phyloP scores from a whole-genome alignment of 2,113 vertebrate species.

The Cebidichthys violaceus region DNA sequence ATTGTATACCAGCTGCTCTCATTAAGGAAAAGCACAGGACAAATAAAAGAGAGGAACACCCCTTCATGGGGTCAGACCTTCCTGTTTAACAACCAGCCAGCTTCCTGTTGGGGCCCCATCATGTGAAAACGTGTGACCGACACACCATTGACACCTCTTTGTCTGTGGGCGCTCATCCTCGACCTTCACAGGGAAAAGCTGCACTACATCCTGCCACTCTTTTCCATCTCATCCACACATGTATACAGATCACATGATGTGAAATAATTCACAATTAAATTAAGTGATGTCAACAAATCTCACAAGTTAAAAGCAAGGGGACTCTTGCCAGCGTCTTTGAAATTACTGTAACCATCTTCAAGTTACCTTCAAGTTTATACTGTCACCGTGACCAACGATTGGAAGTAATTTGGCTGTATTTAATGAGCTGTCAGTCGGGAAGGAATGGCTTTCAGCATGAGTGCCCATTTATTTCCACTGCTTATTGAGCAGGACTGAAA shows the following conservation, averaged over 20 bases:
- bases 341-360: conserved; percentile 12
- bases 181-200: conserved; percentile 1
- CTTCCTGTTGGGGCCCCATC: conserved; percentile 50
- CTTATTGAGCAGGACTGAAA: conserved; percentile 41
- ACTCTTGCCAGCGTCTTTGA: background rate
- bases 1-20: conserved; percentile 50
- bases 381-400: conserved; percentile 11
- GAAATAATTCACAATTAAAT: conserved; percentile 11
- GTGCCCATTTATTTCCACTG: conserved; percentile 50
- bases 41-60: conserved; percentile 38
- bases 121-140: conserved; percentile 16
- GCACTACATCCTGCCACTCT: conserved; percentile 25
- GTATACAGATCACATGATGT: background rate
- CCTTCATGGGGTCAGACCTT: conserved; percentile 42
- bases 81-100: conserved; percentile 53
- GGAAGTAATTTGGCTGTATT: conserved; percentile 40
- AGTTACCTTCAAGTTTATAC: background rate
- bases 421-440: conserved; percentile 34
- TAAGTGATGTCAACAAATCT: conserved; percentile 3
- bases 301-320: background rate
- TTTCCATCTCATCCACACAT: conserved; percentile 1
- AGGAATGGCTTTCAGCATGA: conserved; percentile 51
- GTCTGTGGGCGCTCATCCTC: conserved; percentile 24
- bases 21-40: conserved; percentile 41
- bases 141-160: conserved; percentile 27